Evolutionary conservation across 2,888 invertebrate species (phyloP).

Genomic region (Dicyrtomina minuta): DNA sequence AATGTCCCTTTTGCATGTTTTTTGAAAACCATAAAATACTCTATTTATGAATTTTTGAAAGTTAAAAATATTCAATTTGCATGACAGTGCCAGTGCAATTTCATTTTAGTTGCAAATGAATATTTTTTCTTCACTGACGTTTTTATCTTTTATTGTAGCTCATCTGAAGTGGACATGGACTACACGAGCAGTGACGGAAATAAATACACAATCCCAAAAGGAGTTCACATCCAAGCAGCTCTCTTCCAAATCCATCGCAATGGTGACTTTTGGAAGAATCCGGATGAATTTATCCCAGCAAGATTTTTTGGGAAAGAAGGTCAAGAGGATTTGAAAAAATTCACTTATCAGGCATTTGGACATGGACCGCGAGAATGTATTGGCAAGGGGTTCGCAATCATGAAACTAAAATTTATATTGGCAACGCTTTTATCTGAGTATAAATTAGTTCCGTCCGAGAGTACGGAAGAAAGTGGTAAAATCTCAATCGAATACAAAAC

Average conservation of each 20-base stretch:
- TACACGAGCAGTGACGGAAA: slow-evolving; percentile 6
- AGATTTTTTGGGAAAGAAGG: slow-evolving; percentile 26
- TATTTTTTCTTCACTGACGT: no score
- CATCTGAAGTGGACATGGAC: slow-evolving; percentile 24
- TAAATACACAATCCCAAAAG: slow-evolving; percentile 34
- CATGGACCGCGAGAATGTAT: slow-evolving; percentile 39
- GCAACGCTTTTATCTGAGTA: slow-evolving; percentile 26
- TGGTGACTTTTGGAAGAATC: slow-evolving; percentile 31
- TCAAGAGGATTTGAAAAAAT: background rate
- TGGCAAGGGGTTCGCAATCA: slow-evolving; percentile 35
- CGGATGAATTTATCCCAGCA: slow-evolving; percentile 34
- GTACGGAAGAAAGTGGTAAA: slow-evolving; percentile 9
- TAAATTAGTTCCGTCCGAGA: slow-evolving; percentile 14
- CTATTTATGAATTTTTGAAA: no score
- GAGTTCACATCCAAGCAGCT: slow-evolving; percentile 40
- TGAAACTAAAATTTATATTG: slow-evolving; percentile 33
- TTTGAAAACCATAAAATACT: no score
- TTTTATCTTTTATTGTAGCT: no score
- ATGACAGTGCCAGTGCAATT: background rate
- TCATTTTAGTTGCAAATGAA: no score
- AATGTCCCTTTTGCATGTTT: no score
- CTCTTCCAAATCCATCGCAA: slow-evolving; percentile 40
- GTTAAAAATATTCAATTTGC: background rate
- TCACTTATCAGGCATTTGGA: slow-evolving; percentile 43
- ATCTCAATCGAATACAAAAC: slow-evolving; percentile 37